Evolutionary conservation across 1,140 invertebrate species (phyloP), one percentile per base, ranked within the genome.

Genomic region (Drosophila miranda): DNA sequence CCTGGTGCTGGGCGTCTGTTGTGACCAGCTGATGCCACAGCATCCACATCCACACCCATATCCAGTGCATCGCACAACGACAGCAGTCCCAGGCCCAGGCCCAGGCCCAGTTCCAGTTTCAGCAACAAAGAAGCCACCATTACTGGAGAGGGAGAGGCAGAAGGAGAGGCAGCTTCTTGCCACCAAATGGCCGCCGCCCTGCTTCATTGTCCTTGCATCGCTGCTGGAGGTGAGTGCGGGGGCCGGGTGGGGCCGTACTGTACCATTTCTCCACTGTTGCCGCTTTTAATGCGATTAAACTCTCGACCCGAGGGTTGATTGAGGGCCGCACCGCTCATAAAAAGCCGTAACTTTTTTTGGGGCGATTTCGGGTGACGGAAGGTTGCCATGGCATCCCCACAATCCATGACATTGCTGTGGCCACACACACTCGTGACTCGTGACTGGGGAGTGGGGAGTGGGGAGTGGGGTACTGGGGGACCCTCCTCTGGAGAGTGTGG

Each of bases 201-300:
- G 97, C 43, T 98, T 98, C 91, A 96, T 98, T 80, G 93, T 97
- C 45, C 92, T 96, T 78, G 95, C 97, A 88, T 97, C 96, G 38
- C 91, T 97, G 50, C 93, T 97, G 67, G 96, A 98, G 95, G 96
- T 97, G 89, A 94, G 93, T 93, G 42, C 58, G 41, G 41, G 68
- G n/a, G 45, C 48, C 3, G 4, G 19, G 19, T 1, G 19, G 19
- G 19, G 19, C 19, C 19, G 34, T 9, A 38, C 11, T 13, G 4
- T 38, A 19, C 19, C 34, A 38, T 38, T 38, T 38, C 34, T 38
- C 3, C 34, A 55, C 55, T 51, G 73, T 54, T 66, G 59, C 52
- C 58, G 62, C 55, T 54, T 70, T 83, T 76, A 84, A 75, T 83
- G 79, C 64, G 75, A 75, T 72, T 83, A 75, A 57, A 64, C 54